Base-by-base conservation (phyloP, 2,113 vertebrate genomes). In the Dromiciops gliroides region DNA sequence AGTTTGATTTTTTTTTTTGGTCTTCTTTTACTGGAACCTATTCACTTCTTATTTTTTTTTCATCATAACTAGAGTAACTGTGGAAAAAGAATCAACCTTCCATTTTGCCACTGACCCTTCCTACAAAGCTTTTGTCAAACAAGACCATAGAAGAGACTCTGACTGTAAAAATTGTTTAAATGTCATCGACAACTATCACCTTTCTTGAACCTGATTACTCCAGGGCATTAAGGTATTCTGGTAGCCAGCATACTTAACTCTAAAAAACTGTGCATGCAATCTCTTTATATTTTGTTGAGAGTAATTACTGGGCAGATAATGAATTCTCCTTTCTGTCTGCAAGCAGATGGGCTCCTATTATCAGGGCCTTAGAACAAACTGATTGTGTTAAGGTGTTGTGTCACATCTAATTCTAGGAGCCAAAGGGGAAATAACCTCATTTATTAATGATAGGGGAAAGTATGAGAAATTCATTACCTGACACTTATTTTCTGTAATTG, bases 331-430 rank as follows among this genome's bases (percentile, higher is more conserved):
- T 98, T 97, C 95, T 95, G 91, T 97, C 96, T 98, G 95, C 94
- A 98, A 98, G 97, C 97, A 98, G 97, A 97, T 97, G 95, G 96
- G 95, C 92, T 97, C 95, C 97, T 95, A 98, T 97, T 97, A 96
- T 96, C 93, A 92, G 92, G 96, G 97, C 97, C 96, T 97, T 93
- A 94, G 97, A 97, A 97, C 50, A 96, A 97, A 96, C 96, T 93
- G 97, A 98, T 98, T 95, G 83, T 94, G 89, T 98, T 97, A 98
- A 97, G 90, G 92, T 97, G 96, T 96, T 93, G 94, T 97, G 97
- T 97, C 98, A 96, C 92, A 95, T 96, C 89, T 96, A 97, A 95
- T 98, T 98, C 92, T 67, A 92, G 90, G 96, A 98, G 97, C 97
- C 95, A 96, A 95, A 89, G 88, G 97, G 93, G 93, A 97, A 98